Evolutionary conservation across 2,797 vertebrate genomes (phyloP).

Genomic region (Urocyon cinereoargenteus): DNA sequence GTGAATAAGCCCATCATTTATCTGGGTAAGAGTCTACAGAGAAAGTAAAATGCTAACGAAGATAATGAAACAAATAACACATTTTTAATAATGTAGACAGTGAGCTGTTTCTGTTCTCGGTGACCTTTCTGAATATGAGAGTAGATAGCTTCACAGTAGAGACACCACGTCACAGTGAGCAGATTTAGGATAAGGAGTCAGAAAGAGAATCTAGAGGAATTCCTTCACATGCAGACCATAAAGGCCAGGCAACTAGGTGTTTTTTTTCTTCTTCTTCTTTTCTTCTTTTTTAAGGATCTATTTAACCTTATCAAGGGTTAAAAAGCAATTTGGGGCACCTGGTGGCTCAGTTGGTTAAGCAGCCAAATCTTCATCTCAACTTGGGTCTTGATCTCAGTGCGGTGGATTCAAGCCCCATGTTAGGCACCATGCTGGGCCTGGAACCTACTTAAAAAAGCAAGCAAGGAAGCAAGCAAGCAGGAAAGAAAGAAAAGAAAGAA

Average conservation of each 20-base stretch:
- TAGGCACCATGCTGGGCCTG: too few relatives aligned
- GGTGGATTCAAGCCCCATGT: background rate
- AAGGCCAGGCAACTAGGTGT: background rate
- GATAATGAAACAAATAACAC: background rate
- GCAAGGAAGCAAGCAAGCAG: too few relatives aligned
- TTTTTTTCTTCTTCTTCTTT: background rate
- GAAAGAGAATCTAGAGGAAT: background rate
- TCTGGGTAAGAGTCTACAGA: too few relatives aligned
- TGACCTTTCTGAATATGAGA: background rate
- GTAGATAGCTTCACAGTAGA: background rate
- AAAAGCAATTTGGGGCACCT: background rate
- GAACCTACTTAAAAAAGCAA: background rate
- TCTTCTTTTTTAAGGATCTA: background rate
- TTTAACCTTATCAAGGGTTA: background rate
- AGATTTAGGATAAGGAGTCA: background rate
- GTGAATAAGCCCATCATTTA: background rate
- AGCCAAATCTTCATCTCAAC: background rate
- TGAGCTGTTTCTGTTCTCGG: background rate
- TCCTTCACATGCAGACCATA: background rate
- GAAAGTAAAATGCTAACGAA: background rate
- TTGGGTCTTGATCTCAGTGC: background rate
- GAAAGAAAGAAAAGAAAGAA: background rate
- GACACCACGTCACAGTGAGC: background rate
- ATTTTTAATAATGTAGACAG: too few relatives aligned
- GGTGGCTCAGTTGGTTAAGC: background rate